These are phyloP conservation scores for Mamestra brassicae DNA, from an alignment of 2,888 invertebrate genomes.

Conservation along the genomic window DNA sequence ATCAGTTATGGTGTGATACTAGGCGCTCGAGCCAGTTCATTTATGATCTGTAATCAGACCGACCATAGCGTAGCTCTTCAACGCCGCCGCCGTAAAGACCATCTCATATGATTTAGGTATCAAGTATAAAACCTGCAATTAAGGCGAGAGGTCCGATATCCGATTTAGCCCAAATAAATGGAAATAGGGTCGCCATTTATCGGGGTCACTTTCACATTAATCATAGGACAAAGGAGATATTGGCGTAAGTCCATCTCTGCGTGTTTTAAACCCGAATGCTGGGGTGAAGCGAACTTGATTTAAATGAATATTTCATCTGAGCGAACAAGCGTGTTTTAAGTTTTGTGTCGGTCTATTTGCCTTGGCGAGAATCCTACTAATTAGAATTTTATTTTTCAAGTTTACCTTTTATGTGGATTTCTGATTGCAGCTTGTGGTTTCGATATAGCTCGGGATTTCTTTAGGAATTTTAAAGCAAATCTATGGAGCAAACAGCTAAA, in stretches of 20 bases:
- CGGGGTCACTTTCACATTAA: constrained; percentile 18
- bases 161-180: constrained; percentile 33
- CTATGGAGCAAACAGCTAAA: constrained; percentile 2
- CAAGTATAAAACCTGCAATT: constrained; percentile 20
- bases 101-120: constrained; percentile 3
- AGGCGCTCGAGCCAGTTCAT: not conserved
- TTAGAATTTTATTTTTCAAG: constrained; percentile 30
- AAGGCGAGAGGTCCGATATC: constrained; percentile 5
- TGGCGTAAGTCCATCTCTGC: constrained; percentile 23
- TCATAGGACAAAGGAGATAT: constrained; percentile 30
- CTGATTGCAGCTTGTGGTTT: constrained; percentile 8
- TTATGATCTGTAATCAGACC: constrained; percentile 4
- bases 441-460: not conserved
- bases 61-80: not conserved
- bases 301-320: constrained; percentile 10
- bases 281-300: constrained; percentile 3
- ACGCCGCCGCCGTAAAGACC: not conserved
- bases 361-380: constrained; percentile 3
- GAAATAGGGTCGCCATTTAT: constrained; percentile 14
- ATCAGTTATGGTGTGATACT: not conserved
- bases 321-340: not conserved
- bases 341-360: constrained; percentile 8
- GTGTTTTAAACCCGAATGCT: not conserved
- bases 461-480: not conserved
- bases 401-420: constrained; percentile 11